Base-by-base conservation (phyloP, 2,888 invertebrate species). In the Thyatira batis region DNA sequence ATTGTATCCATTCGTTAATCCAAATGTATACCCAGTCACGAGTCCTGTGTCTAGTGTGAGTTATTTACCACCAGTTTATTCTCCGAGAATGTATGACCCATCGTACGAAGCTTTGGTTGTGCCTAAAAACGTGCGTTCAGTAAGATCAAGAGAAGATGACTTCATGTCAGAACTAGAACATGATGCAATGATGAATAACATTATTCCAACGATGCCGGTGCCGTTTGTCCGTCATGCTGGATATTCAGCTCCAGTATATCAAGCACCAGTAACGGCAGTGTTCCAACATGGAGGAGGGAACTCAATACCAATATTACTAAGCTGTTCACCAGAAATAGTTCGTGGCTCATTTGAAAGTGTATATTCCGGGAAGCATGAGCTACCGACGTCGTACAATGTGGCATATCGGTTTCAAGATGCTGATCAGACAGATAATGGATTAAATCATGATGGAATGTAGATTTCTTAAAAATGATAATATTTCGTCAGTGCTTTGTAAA, bases 121-220 rank as follows among this genome's bases (percentile, higher is more conserved):
- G 39, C 59, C 66, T 6, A 60, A 68, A 11, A 68, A 65, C 21
- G 55, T 65, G 10, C 67, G 76, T 54, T 57, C 69, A 6, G 65
- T 67, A n/a, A 69, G 77, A 21, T 67, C 69, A 2, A 71, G 62
- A 28, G 72, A 76, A 8, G 76, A 80, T 4, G 82, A 85, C 27
- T 73, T 78, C 6, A 53, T 85, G 58, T 73, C 78, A 3, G 79
- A 87, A 27, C 63, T 89, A 27, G 56, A 69, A 8, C 79, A 86
- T 53, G 84, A 85, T 20, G 78, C 85, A 1, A 80, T 83, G 28
- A 76, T 91, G 65, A 81, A 81, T 20, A 91, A 90, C 54, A 76
- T 89, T 43, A 56, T 91, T 49, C 91, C 91, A 3, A 87, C 84
- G 2, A 90, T 91, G 88, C 67, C 81, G 5, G 67, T 80, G 1